Base-by-base conservation (phyloP, 2,888 invertebrate genomes). In the Metellina segmentata region DNA sequence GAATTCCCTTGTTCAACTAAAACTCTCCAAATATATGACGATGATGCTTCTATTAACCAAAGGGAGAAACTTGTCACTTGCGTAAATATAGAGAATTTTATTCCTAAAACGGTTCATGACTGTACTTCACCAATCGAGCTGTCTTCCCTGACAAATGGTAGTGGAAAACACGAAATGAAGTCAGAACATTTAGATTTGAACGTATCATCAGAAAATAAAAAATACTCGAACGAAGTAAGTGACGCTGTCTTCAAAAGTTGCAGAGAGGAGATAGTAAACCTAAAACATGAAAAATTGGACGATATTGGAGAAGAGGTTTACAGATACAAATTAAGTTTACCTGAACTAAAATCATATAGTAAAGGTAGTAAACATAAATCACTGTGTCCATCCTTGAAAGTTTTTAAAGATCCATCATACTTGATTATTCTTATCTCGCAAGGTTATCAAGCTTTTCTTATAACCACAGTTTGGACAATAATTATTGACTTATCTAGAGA, bases 401-500 rank as follows among this genome's bases (percentile, higher is more conserved):
- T 74, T 20, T 77, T 77, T 19, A 9, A 49, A 49, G 51, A 77
- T 9, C n/a, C 51, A 1, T 49, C 77, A 6, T 77, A 49, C 51
- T 49, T 48, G n/a, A n/a, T 77, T 8, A n/a, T 77, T 4, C 11
- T 77, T 2, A 51, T 51, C 48, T 49, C 77, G 1, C 77, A 77
- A 51, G 51, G 51, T n/a, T 2, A 16, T 7, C n/a, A 77, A 1
- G 6, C 16, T 7, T 77, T 77, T n/a, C 7, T 75, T 13, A 19
- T 82, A 9, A 19, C 49, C 9, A 72, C 48, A 6, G 8, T 82
- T 19, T 82, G 70, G 82, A 82, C 82, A 16, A 82, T 49, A 7
- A 82, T 82, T 9, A 51, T 71, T 8, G 82, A 82, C 19, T 71
- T 51, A 16, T 51, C 71, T 6, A 70, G 81, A 19, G 81, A 81